Conservation (phyloP, 2,888 invertebrate species). For the Acleris emargana region DNA sequence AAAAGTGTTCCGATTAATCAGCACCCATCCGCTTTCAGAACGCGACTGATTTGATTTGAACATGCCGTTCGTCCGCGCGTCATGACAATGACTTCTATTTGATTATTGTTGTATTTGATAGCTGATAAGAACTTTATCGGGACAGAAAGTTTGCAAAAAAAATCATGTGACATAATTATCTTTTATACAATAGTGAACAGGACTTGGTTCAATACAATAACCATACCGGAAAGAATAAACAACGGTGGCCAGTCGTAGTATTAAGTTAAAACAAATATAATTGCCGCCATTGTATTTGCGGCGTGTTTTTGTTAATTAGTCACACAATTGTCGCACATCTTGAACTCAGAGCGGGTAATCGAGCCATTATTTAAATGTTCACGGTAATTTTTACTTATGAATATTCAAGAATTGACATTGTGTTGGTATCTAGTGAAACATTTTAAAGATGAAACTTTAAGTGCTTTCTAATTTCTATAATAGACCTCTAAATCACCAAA, state of each 20-base stretch:
- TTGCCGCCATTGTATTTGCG: conserved; percentile 49
- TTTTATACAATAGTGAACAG: conserved; percentile 8
- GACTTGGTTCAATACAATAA: conserved; percentile 16
- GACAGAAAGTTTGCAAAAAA: conserved; percentile 33
- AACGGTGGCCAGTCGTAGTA: conserved; percentile 34
- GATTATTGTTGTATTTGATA: conserved; percentile 30
- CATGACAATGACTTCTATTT: conserved; percentile 49
- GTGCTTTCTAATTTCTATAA: no score
- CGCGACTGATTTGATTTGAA: conserved; percentile 52
- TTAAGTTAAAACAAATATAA: conserved; percentile 46
- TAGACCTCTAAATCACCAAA: no score
- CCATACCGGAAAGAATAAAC: conserved; percentile 33
- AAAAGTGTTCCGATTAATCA: conserved; percentile 39
- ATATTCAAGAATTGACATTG: conserved; percentile 21
- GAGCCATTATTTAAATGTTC: conserved; percentile 30
- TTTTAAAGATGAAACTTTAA: no score
- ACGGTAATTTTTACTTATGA: conserved; percentile 18
- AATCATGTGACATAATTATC: conserved; percentile 34
- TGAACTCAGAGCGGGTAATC: conserved; percentile 23
- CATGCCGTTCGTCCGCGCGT: conserved; percentile 52
- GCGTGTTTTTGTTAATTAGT: conserved; percentile 48
- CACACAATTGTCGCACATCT: conserved; percentile 43
- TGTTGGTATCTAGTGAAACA: no score
- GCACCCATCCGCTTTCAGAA: conserved; percentile 52
- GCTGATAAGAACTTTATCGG: conserved; percentile 30